A percentile compares a stretch with the other conserved stretches of the same genome.
Evolutionary conservation across 2,888 invertebrate genomes (phyloP).

Genomic region (Temnothorax ravouxi): DNA sequence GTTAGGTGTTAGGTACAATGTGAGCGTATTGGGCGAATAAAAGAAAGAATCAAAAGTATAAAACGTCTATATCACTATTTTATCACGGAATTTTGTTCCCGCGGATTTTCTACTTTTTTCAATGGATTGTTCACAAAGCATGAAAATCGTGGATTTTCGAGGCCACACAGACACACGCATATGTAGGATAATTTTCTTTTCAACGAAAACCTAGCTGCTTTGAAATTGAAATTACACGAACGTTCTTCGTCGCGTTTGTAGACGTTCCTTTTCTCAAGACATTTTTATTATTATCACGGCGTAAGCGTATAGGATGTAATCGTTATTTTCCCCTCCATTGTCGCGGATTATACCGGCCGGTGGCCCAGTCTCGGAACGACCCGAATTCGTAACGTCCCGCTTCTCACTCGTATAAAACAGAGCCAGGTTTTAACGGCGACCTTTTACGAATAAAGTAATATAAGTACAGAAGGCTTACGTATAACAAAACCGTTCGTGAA

Average conservation of each 20-base stretch:
- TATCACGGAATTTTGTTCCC: neutral
- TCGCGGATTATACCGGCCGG: slow-evolving; percentile 26
- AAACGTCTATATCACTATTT: slow-evolving; percentile 14
- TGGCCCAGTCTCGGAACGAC: neutral
- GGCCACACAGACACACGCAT: neutral
- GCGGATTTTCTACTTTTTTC: neutral
- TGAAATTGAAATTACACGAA: slow-evolving; percentile 43
- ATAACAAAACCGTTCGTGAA: neutral
- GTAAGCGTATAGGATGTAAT: slow-evolving; percentile 5
- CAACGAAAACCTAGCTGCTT: slow-evolving; percentile 3
- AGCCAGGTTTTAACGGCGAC: neutral
- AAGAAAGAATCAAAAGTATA: neutral
- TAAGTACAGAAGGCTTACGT: neutral
- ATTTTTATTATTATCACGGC: slow-evolving; percentile 31
- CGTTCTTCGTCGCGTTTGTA: slow-evolving; percentile 18
- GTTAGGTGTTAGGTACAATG: neutral
- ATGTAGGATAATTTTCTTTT: slow-evolving; percentile 32
- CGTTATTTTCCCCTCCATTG: neutral
- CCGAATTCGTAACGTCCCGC: neutral
- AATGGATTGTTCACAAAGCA: neutral
- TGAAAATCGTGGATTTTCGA: neutral
- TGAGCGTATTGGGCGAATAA: neutral
- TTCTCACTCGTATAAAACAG: slow-evolving; percentile 14
- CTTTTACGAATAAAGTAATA: slow-evolving; percentile 12
- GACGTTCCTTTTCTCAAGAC: slow-evolving; percentile 22